These are phyloP conservation scores for Syrrhaptes paradoxus DNA, from an alignment of 2,113 vertebrate species.

Conservation along the genomic window DNA sequence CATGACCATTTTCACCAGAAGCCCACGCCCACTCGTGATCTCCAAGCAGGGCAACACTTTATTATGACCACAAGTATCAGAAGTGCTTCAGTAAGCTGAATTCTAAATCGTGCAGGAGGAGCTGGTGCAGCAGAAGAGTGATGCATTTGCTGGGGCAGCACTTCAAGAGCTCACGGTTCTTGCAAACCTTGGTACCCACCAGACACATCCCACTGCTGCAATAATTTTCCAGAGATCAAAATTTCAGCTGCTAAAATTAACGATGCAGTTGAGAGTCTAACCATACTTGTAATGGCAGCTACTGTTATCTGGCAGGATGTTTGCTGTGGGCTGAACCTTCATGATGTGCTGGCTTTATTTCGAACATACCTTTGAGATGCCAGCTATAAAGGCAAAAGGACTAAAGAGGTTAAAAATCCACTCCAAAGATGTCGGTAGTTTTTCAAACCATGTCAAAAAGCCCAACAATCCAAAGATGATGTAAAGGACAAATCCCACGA, in stretches of 20 bases:
- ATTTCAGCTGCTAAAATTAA: rapidly evolving
- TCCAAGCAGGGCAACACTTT: background rate
- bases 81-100: background rate
- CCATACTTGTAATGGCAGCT: background rate
- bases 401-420: constrained; percentile 85
- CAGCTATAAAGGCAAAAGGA: constrained; percentile 84
- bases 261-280: background rate
- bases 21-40: background rate
- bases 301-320: background rate
- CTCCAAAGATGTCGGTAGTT: constrained; percentile 75
- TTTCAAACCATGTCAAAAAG: constrained; percentile 74
- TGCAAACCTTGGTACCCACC: background rate
- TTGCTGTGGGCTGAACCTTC: background rate
- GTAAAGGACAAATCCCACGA: constrained; percentile 79
- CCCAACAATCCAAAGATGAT: constrained; percentile 81
- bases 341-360: background rate
- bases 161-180: background rate
- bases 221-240: rapidly evolving
- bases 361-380: constrained; percentile 78
- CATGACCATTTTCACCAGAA: background rate
- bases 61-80: background rate
- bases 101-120: background rate
- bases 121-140: background rate
- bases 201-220: background rate
- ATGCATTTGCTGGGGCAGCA: background rate